These are phyloP conservation scores for Drosophila nigromelanica DNA, from an alignment of 1,140 invertebrate genomes.

Conservation along the genomic window DNA sequence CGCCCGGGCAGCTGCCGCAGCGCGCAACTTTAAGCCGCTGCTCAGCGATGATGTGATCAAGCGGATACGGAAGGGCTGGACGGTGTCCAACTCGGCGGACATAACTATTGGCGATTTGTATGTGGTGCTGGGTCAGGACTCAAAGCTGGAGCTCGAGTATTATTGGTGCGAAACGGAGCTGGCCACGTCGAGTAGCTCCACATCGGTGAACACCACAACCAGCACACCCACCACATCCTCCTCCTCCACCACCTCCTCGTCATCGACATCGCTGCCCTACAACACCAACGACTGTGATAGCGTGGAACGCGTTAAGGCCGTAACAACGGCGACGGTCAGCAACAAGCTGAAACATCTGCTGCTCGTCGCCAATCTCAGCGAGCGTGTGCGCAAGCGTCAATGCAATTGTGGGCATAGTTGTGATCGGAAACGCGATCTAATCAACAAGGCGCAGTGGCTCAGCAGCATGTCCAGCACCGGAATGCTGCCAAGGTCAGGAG, in stretches of 20 bases:
- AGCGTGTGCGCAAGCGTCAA: conserved; percentile 75
- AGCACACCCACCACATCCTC: background rate
- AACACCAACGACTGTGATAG: conserved; percentile 79
- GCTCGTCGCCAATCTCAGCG: conserved; percentile 79
- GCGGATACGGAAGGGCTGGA: conserved; percentile 92
- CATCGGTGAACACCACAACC: background rate
- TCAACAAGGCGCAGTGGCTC: conserved; percentile 61
- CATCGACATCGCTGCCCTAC: conserved; percentile 60
- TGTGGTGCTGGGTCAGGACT: conserved; percentile 93
- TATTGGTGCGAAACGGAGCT: conserved; percentile 87
- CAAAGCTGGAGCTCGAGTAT: conserved; percentile 92
- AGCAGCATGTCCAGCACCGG: conserved; percentile 29
- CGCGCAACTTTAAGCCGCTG: conserved; percentile 73
- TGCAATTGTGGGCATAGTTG: conserved; percentile 80
- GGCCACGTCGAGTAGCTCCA: conserved; percentile 10
- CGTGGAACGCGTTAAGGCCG: conserved; percentile 67
- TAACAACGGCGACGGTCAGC: conserved; percentile 66
- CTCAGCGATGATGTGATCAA: conserved; percentile 83
- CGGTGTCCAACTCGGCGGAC: conserved; percentile 88
- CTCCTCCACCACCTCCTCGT: background rate
- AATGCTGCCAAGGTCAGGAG: background rate
- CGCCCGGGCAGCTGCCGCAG: conserved; percentile 50
- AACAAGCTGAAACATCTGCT: conserved; percentile 82
- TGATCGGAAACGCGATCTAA: conserved; percentile 69
- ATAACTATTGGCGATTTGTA: conserved; percentile 95